These are phyloP conservation scores for Steinernema khuongi DNA, from an alignment of 1,140 invertebrate genomes.

Conservation along the genomic window DNA sequence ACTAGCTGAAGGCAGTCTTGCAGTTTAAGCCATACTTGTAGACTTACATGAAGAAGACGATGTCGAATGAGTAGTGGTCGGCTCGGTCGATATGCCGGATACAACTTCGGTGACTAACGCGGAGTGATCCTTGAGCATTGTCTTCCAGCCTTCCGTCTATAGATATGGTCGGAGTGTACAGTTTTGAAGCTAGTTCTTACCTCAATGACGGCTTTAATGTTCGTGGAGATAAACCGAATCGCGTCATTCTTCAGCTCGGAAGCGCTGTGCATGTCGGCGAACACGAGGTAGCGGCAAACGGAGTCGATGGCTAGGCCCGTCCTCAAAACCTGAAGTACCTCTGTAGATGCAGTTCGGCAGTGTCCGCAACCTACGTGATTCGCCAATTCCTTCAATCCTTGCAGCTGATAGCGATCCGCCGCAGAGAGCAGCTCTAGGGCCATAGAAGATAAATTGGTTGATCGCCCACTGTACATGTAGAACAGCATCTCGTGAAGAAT, in stretches of 20 bases:
- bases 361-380: constrained; percentile 40
- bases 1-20: background rate
- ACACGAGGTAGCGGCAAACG: constrained; percentile 48
- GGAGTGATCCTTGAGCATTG: constrained; percentile 34
- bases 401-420: constrained; percentile 53
- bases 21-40: background rate
- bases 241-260: constrained; percentile 52
- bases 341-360: constrained; percentile 2
- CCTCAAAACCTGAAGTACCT: constrained; percentile 39
- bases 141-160: constrained; percentile 47
- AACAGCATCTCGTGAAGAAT: constrained; percentile 46
- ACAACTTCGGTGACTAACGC: constrained; percentile 45
- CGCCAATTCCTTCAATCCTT: constrained; percentile 53
- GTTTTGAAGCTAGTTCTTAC: constrained; percentile 21
- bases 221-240: constrained; percentile 47
- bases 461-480: constrained; percentile 49
- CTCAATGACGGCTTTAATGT: constrained; percentile 39
- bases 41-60: constrained; percentile 3
- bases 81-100: constrained; percentile 19
- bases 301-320: constrained; percentile 42
- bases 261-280: constrained; percentile 54
- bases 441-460: constrained; percentile 31
- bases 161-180: constrained; percentile 20
- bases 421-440: constrained; percentile 50
- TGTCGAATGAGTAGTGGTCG: background rate